phyloP scores from a whole-genome alignment of 2,113 vertebrate genomes.

The Sylvietta virens region DNA sequence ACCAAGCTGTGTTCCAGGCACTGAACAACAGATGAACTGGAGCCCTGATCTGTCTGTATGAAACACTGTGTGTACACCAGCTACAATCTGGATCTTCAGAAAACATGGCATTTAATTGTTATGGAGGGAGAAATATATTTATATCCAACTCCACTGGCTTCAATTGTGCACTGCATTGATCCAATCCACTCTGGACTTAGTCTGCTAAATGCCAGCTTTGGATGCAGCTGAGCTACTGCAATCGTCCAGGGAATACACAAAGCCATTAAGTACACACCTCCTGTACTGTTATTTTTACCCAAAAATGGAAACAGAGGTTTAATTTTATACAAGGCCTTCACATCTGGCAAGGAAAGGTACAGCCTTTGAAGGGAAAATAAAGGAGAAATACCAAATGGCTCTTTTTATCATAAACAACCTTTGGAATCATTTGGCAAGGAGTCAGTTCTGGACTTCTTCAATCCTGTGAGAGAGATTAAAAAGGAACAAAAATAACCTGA shows the following conservation, averaged over 20 bases:
- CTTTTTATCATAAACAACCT: background rate
- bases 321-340: background rate
- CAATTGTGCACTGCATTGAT: background rate
- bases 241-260: background rate
- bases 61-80: background rate
- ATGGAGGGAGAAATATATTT: background rate
- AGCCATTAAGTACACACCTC: background rate
- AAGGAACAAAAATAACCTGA: slow-evolving; percentile 20
- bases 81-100: background rate
- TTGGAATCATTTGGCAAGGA: background rate
- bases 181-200: background rate
- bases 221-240: background rate
- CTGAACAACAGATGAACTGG: background rate
- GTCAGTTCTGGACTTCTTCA: background rate
- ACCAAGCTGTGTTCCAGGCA: background rate
- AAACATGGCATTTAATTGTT: background rate
- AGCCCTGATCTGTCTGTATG: background rate
- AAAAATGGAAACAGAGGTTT: background rate
- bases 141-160: background rate
- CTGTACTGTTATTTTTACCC: background rate
- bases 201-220: background rate
- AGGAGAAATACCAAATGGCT: background rate
- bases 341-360: background rate
- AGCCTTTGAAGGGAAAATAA: background rate
- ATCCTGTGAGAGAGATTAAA: background rate